Conservation (phyloP, 2,888 invertebrate genomes). For the Andrena fulva region DNA sequence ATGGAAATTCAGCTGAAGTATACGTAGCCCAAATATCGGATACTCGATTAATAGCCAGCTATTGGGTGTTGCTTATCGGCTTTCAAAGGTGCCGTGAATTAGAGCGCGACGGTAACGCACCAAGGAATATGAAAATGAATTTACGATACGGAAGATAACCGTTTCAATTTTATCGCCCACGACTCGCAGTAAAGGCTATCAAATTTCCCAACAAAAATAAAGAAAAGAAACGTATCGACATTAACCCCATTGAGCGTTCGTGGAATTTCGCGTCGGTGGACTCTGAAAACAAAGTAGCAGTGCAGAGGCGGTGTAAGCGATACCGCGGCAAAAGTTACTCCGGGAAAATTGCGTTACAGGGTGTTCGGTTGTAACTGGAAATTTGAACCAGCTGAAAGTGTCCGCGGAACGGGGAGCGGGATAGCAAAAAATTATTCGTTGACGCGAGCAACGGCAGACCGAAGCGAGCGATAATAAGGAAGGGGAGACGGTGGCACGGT, state of each 20-base stretch:
- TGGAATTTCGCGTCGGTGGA: not conserved
- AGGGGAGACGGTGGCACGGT: conserved; percentile 15
- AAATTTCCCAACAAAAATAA: not conserved
- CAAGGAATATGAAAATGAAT: not conserved
- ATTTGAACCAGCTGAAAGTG: no score
- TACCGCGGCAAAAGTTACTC: no score
- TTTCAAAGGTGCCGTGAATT: conserved; percentile 24
- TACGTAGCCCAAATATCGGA: not conserved
- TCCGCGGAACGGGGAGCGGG: not conserved
- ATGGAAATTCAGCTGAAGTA: conserved; percentile 19
- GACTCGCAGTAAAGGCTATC: no score
- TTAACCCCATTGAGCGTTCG: not conserved
- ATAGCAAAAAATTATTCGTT: conserved; percentile 23
- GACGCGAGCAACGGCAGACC: not conserved
- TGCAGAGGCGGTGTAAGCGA: not conserved
- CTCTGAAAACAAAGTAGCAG: not conserved
- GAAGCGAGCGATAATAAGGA: conserved; percentile 41
- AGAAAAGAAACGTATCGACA: not conserved
- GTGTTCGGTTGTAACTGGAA: no score
- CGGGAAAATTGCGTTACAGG: not conserved
- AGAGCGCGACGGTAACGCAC: conserved; percentile 9
- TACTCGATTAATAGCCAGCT: not conserved
- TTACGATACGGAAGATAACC: no score
- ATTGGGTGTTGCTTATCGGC: conserved; percentile 15
- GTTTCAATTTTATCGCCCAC: no score